These are phyloP conservation scores for Leptopilina syphax DNA, from an alignment of 2,888 invertebrate genomes.

Conservation along the genomic window DNA sequence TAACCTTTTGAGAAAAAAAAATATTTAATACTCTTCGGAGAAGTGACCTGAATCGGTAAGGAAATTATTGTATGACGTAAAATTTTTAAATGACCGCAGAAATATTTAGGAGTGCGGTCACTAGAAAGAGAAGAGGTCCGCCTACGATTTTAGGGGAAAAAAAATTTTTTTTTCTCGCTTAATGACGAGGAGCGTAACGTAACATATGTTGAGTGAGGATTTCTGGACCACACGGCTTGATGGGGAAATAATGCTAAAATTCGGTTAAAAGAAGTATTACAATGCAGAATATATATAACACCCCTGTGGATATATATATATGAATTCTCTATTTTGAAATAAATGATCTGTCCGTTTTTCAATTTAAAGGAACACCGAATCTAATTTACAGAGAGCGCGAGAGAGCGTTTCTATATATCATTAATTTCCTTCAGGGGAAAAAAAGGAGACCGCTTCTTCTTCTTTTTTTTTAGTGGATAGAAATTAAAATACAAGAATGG, in stretches of 20 bases:
- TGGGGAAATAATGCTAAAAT: constrained; percentile 1
- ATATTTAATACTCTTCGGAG: constrained; percentile 43
- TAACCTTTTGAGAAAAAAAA: too few species aligned
- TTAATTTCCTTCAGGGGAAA: constrained; percentile 8
- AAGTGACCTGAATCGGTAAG: neutral
- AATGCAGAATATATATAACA: neutral
- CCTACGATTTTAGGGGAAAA: too few species aligned
- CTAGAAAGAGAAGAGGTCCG: too few species aligned
- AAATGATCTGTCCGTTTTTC: constrained; percentile 11
- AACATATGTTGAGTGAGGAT: neutral
- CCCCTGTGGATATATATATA: too few species aligned
- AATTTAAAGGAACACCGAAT: constrained; percentile 1
- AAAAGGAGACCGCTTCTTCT: neutral
- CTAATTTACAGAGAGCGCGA: neutral
- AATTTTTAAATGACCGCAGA: constrained; percentile 8
- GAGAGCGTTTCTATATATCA: neutral
- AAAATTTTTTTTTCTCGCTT: neutral
- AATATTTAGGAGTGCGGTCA: too few species aligned
- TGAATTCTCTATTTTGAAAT: neutral
- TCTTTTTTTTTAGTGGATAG: constrained; percentile 3
- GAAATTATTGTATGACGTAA: neutral
- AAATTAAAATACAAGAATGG: constrained; percentile 23
- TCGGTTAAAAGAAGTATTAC: neutral
- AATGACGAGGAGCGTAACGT: constrained; percentile 26
- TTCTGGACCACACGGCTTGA: constrained; percentile 30